A percentile compares a stretch with the other conserved stretches of the same genome.
Conservation (phyloP, 2,113 vertebrate species). For the Trichomycterus rosablanca region DNA sequence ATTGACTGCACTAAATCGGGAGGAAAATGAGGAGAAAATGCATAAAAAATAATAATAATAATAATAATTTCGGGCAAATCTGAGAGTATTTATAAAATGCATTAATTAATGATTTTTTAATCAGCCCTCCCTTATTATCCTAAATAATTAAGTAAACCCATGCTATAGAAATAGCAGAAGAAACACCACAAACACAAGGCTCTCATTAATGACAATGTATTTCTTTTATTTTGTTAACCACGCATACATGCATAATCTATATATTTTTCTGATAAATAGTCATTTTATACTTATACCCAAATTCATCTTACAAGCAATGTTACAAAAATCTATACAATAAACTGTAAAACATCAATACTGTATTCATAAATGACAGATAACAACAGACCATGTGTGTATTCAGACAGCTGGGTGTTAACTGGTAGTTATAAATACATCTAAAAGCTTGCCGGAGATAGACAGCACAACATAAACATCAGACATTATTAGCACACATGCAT, state of each 20-base stretch:
- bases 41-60: too few species aligned
- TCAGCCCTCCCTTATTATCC: too few species aligned
- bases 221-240: conserved; percentile 34
- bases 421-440: conserved; percentile 10
- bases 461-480: not conserved
- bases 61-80: too few species aligned
- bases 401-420: not conserved
- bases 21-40: too few species aligned
- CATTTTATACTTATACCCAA: conserved; percentile 26
- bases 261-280: conserved; percentile 13
- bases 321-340: conserved; percentile 50
- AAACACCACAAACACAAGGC: not conserved
- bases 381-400: conserved; percentile 3
- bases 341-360: conserved; percentile 41
- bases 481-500: not conserved
- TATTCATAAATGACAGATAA: conserved; percentile 22
- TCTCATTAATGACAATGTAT: not conserved
- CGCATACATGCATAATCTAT: conserved; percentile 41
- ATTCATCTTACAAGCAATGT: conserved; percentile 36
- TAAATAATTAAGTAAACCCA: too few species aligned
- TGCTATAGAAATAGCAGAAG: too few species aligned
- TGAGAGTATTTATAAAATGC: too few species aligned
- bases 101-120: too few species aligned
- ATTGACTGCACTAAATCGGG: too few species aligned
- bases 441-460: conserved; percentile 4